Percentiles rank a stretch among this genome's conserved stretches.
phyloP scores from a whole-genome alignment of 2,888 invertebrate genomes.

The Perdita meconis region DNA sequence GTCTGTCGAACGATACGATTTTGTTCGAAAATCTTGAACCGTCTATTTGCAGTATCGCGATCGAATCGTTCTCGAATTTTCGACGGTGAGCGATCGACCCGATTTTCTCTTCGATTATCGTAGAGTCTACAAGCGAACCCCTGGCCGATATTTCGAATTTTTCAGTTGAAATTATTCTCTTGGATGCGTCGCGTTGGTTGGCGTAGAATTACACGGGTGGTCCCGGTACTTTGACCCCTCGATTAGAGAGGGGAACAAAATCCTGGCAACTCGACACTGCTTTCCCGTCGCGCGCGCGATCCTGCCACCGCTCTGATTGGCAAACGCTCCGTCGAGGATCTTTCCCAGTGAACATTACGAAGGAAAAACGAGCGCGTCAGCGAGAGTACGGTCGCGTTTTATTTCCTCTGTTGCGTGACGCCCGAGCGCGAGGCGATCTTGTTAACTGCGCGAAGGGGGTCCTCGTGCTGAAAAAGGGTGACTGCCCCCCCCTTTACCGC shows the following conservation, averaged over 20 bases:
- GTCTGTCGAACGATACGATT: conserved; percentile 3
- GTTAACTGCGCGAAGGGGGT: conserved; percentile 36
- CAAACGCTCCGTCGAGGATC: not conserved
- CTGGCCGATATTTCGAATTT: conserved; percentile 40
- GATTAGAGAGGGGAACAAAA: conserved; percentile 44
- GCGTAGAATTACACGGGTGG: conserved; percentile 37
- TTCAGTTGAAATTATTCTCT: conserved; percentile 32
- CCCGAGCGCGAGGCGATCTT: conserved; percentile 22
- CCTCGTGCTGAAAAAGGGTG: conserved; percentile 26
- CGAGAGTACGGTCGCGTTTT: conserved; percentile 17
- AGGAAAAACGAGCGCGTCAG: conserved; percentile 9
- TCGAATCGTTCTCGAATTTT: conserved; percentile 45
- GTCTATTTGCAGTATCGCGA: conserved; percentile 35
- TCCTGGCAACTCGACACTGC: conserved; percentile 44
- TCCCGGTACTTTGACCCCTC: conserved; percentile 48
- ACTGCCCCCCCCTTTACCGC: conserved; percentile 23
- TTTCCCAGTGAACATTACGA: conserved; percentile 21
- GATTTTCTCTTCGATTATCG: conserved; percentile 25
- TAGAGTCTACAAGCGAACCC: conserved; percentile 34
- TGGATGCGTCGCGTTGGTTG: not conserved
- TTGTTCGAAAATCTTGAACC: conserved; percentile 5
- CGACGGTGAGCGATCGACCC: too few species aligned
- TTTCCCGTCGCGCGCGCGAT: conserved; percentile 3
- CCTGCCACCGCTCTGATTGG: conserved; percentile 18
- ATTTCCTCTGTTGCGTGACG: conserved; percentile 41